These are phyloP conservation scores for Callyntrura guangdongensis DNA, from an alignment of 2,888 invertebrate genomes.

Conservation along the genomic window DNA sequence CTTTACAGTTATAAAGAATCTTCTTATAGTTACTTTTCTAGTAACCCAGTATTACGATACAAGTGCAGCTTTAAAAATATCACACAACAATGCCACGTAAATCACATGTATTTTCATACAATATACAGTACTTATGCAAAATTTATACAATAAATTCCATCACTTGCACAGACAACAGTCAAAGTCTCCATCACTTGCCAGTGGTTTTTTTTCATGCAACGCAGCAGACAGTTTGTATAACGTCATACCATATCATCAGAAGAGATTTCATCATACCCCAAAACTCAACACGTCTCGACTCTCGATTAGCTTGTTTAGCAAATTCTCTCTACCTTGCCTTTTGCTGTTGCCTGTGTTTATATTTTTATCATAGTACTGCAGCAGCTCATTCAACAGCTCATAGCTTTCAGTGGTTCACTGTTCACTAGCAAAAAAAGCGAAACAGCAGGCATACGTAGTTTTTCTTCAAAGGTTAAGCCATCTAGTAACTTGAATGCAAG, in stretches of 20 bases:
- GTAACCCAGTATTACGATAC: too few relatives aligned
- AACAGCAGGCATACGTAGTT: constrained; percentile 34
- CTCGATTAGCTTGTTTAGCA: background rate
- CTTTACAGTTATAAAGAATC: too few relatives aligned
- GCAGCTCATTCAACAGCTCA: background rate
- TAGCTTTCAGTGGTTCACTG: background rate
- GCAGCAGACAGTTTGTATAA: background rate
- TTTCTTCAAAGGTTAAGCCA: constrained; percentile 57
- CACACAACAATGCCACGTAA: too few relatives aligned
- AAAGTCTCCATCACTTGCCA: background rate
- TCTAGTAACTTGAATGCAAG: constrained; percentile 59
- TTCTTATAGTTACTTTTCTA: too few relatives aligned
- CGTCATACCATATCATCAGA: constrained; percentile 12
- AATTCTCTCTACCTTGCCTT: background rate
- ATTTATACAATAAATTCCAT: too few relatives aligned
- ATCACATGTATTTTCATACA: too few relatives aligned
- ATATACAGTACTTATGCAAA: too few relatives aligned
- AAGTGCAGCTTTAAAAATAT: too few relatives aligned
- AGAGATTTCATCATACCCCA: constrained; percentile 42
- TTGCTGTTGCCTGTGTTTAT: background rate
- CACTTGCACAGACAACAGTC: background rate
- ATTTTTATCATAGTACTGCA: constrained; percentile 1
- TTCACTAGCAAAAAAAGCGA: background rate
- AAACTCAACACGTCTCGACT: background rate
- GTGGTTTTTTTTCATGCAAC: background rate